Evolutionary conservation across 2,113 vertebrate genomes (phyloP), one percentile per base, ranked within the genome.

Genomic region (Phalacrocorax pelagicus): DNA sequence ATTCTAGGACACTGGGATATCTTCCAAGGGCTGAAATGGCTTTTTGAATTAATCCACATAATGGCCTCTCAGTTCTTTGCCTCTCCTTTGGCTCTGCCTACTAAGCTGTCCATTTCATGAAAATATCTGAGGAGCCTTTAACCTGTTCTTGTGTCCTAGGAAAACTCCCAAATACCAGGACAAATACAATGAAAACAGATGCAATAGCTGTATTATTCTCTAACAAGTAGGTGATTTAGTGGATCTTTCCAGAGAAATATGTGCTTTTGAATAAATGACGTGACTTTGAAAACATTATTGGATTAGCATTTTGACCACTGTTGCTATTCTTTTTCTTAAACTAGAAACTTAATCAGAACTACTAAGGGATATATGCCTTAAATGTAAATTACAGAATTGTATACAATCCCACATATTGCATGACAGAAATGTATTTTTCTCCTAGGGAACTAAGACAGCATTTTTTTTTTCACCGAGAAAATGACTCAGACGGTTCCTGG

Each of bases 1-100:
- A 81, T 97, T 94, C 91, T 85, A 94, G 95, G 83, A 82, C 77
- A 79, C 73, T 84, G 88, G 92, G 83, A 87, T 87, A n/a, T 81
- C 66, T 75, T 95, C 92, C 95, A 97, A 95, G 70, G 77, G 81
- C 81, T 91, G 61, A 95, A 96, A 91, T 24, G 58, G 46, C 78
- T 96, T 95, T 91, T 90, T 94, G 62, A 95, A 95, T 89, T 91
- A 97, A 96, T 95, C 86, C 89, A 90, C n/a, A 77, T 91, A 95
- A 95, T 87, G 73, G 86, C 10, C 55, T 90, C 40, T 69, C 85
- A 55, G 81, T 58, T 94, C 78, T 94, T 95, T 95, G 40, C 40
- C 20, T 80, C 70, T 91, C 36, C 86, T 96, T 92, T 95, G 77
- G 10, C 86, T 74, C 40, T 96, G 55, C 24, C 34, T 89, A 17